A percentile compares a stretch with the other conserved stretches of the same genome.
These are phyloP conservation scores for Rhamphomyia laevipes DNA, from an alignment of 2,888 invertebrate species.

Conservation along the genomic window DNA sequence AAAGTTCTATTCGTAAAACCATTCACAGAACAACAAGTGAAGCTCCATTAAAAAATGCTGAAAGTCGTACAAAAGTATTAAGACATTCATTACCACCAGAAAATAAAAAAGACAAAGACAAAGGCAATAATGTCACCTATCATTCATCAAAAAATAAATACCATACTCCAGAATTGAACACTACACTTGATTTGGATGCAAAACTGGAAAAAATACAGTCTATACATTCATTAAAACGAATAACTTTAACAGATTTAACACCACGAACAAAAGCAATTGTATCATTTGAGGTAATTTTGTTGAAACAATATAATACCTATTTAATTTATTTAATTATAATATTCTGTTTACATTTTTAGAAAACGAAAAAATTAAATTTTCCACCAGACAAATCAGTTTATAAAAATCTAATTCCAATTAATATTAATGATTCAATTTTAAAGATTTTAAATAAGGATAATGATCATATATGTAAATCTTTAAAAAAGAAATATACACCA, in stretches of 20 bases:
- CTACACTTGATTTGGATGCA: slow-evolving; percentile 17
- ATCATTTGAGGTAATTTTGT: slow-evolving; percentile 22
- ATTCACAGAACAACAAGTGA: too few species aligned
- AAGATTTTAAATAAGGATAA: neutral
- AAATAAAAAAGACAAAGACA: too few species aligned
- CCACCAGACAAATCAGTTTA: slow-evolving; percentile 19
- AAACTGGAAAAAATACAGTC: slow-evolving; percentile 17
- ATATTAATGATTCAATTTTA: slow-evolving; percentile 26
- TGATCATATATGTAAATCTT: slow-evolving; percentile 7
- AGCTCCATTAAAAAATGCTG: too few species aligned
- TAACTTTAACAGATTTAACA: slow-evolving; percentile 13
- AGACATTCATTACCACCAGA: too few species aligned
- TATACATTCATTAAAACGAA: slow-evolving; percentile 4
- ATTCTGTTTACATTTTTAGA: slow-evolving; percentile 13
- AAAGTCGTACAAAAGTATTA: too few species aligned
- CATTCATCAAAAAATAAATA: slow-evolving; percentile 6
- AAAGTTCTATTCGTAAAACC: too few species aligned
- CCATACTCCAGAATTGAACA: slow-evolving; percentile 21
- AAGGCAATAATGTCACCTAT: too few species aligned
- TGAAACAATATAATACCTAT: neutral
- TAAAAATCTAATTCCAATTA: slow-evolving; percentile 24
- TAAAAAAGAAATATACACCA: slow-evolving; percentile 13
- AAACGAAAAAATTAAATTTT: slow-evolving; percentile 29
- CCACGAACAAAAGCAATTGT: slow-evolving; percentile 21
- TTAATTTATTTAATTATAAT: neutral